Conservation (phyloP, 2,888 invertebrate species). For the Chorisops tibialis region DNA sequence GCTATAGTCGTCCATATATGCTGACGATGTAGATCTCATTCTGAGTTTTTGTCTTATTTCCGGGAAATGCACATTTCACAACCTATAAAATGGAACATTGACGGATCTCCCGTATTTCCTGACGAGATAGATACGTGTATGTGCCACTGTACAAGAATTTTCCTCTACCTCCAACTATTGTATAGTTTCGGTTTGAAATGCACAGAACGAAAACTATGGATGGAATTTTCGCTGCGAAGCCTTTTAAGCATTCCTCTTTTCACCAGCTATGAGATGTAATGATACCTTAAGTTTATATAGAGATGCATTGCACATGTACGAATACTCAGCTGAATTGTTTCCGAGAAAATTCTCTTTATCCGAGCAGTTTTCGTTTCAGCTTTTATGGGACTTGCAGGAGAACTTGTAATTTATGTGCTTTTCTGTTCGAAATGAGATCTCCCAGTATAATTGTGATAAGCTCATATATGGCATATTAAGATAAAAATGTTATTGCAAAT, state of each 20-base stretch:
- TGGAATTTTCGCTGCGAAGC: slow-evolving; percentile 3
- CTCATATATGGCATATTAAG: background rate
- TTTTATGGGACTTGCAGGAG: slow-evolving; percentile 24
- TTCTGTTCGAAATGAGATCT: slow-evolving; percentile 28
- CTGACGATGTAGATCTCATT: slow-evolving; percentile 5
- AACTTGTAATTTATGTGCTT: slow-evolving; percentile 29
- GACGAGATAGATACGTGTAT: background rate
- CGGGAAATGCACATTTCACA: slow-evolving; percentile 28
- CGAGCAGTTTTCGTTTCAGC: slow-evolving; percentile 7
- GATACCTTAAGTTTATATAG: slow-evolving; percentile 16
- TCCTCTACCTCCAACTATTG: background rate
- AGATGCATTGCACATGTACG: slow-evolving; percentile 9
- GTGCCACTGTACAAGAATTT: background rate
- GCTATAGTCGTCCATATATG: background rate
- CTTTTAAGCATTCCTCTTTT: background rate
- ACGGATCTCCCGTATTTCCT: slow-evolving; percentile 22
- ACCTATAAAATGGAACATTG: slow-evolving; percentile 27
- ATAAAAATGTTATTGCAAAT: background rate
- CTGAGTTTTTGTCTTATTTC: slow-evolving; percentile 12
- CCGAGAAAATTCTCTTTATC: slow-evolving; percentile 21
- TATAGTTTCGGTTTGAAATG: slow-evolving; percentile 21
- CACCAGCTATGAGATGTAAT: slow-evolving; percentile 14
- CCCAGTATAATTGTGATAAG: slow-evolving; percentile 7
- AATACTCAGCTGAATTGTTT: slow-evolving; percentile 19
- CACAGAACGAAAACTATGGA: slow-evolving; percentile 19